These are phyloP conservation scores for Pipa parva DNA, from an alignment of 2,113 vertebrate genomes.

Conservation along the genomic window DNA sequence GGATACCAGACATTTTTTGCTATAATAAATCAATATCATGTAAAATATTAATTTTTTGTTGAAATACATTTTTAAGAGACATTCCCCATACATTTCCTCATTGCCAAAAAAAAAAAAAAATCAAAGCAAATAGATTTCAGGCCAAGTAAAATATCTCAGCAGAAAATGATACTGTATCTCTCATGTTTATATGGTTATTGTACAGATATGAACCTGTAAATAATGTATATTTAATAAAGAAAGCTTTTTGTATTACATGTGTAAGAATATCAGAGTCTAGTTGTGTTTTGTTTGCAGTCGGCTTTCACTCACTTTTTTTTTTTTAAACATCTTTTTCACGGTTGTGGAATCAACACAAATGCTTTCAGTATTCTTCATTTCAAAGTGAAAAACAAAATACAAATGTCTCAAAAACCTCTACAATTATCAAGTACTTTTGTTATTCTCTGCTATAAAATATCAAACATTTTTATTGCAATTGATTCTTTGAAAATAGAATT, in stretches of 20 bases:
- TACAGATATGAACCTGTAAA: slow-evolving; percentile 81
- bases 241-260: slow-evolving; percentile 76
- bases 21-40: neutral
- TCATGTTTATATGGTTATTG: slow-evolving; percentile 80
- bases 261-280: slow-evolving; percentile 51
- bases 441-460: no score
- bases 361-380: slow-evolving; percentile 52
- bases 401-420: no score
- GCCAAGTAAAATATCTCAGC: slow-evolving; percentile 62
- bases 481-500: no score
- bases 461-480: no score
- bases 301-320: neutral
- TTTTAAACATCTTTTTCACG: neutral
- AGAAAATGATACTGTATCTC: slow-evolving; percentile 59
- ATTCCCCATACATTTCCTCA: slow-evolving; percentile 58
- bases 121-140: slow-evolving; percentile 64
- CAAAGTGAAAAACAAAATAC: slow-evolving; percentile 41
- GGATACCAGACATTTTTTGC: no score
- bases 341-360: slow-evolving; percentile 48
- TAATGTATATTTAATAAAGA: slow-evolving; percentile 91
- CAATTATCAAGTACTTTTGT: no score
- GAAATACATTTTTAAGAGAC: slow-evolving; percentile 55
- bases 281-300: neutral
- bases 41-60: slow-evolving; percentile 50
- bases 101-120: slow-evolving; percentile 48